Conservation (phyloP, 2,113 vertebrate genomes). For the Phyllostomus hastatus region DNA sequence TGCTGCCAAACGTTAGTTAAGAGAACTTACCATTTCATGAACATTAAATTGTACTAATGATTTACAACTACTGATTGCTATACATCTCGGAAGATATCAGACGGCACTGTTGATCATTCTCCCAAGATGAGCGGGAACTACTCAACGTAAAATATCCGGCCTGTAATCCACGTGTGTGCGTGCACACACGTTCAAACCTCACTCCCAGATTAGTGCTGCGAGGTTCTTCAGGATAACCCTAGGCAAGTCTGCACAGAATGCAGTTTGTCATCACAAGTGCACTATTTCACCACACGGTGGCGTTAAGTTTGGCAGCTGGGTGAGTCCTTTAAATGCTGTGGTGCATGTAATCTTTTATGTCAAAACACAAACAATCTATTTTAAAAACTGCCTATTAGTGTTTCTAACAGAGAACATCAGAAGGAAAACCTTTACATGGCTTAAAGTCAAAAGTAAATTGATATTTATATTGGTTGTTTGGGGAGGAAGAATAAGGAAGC, state of each 20-base stretch:
- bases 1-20: neutral
- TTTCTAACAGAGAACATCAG: neutral
- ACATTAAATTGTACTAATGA: neutral
- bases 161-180: fast-evolving
- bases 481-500: neutral
- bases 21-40: neutral
- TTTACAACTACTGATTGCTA: neutral
- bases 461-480: neutral
- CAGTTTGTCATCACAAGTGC: neutral
- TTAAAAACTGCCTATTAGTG: neutral
- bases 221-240: neutral
- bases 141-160: neutral
- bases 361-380: neutral
- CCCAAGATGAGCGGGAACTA: neutral
- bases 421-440: neutral
- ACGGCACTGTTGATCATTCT: neutral
- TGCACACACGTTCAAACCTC: too few species aligned
- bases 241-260: neutral
- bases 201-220: neutral
- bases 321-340: neutral
- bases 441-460: neutral
- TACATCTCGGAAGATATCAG: neutral
- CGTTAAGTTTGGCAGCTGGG: neutral
- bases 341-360: neutral
- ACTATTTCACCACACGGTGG: neutral